Conservation (phyloP, 2,888 invertebrate genomes). For the Margaritifera margaritifera region DNA sequence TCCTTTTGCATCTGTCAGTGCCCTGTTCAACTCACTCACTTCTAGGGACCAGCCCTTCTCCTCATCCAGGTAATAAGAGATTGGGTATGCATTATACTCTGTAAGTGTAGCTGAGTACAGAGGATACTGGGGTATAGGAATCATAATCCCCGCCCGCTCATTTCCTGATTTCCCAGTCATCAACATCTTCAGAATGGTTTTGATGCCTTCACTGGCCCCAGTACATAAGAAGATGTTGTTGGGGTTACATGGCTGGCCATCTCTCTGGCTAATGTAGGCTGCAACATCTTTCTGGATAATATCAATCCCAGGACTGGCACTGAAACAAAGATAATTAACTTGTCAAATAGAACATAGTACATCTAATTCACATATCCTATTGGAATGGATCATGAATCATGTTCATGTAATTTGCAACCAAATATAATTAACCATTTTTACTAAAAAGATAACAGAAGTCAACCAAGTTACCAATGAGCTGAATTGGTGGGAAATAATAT, state of each 20-base stretch:
- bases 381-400: too few species aligned
- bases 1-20: slow-evolving; percentile 79
- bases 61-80: slow-evolving; percentile 85
- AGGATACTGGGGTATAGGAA: slow-evolving; percentile 99
- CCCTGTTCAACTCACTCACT: slow-evolving; percentile 84
- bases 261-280: slow-evolving; percentile 83
- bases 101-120: slow-evolving; percentile 95
- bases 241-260: slow-evolving; percentile 85
- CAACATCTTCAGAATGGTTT: slow-evolving; percentile 83
- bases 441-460: too few species aligned
- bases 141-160: slow-evolving; percentile 86
- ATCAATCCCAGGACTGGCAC: slow-evolving; percentile 90
- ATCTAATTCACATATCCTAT: too few species aligned
- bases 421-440: too few species aligned
- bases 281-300: slow-evolving; percentile 89
- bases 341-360: too few species aligned
- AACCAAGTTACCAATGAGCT: too few species aligned
- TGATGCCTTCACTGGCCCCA: slow-evolving; percentile 95
- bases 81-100: slow-evolving; percentile 86
- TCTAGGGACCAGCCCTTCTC: slow-evolving; percentile 89
- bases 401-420: too few species aligned
- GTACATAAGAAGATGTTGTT: slow-evolving; percentile 88
- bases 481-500: too few species aligned
- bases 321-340: slow-evolving; percentile 12
- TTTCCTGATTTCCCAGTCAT: slow-evolving; percentile 63